A percentile compares a stretch with the other conserved stretches of the same genome.
These are phyloP conservation scores for Cataglyphis rosenhaueri DNA, from an alignment of 2,888 invertebrate genomes.

Conservation along the genomic window DNA sequence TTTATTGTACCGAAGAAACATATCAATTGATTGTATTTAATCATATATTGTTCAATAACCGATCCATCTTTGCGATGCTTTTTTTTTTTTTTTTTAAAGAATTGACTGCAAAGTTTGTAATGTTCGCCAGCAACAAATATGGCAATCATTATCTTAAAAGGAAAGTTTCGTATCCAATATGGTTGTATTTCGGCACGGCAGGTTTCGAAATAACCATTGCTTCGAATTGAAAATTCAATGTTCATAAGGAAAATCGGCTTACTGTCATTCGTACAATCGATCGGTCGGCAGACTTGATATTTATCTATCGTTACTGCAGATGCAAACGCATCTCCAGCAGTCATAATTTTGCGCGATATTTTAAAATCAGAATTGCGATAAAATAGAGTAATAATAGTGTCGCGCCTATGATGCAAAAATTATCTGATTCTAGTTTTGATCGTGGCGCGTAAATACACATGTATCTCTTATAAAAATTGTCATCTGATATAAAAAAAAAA, in stretches of 20 bases:
- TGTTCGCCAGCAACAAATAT: conserved; percentile 17
- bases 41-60: not conserved
- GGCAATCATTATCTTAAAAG: conserved; percentile 59
- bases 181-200: conserved; percentile 50
- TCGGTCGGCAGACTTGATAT: conserved; percentile 14
- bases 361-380: conserved; percentile 16
- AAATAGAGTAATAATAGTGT: conserved; percentile 4
- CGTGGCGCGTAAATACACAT: not conserved
- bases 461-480: not conserved
- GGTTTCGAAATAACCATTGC: conserved; percentile 37
- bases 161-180: conserved; percentile 75
- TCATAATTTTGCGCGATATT: conserved; percentile 6
- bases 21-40: not conserved
- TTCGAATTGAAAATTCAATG: conserved; percentile 30
- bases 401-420: not conserved
- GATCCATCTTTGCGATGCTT: not conserved
- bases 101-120: not conserved
- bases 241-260: conserved; percentile 36
- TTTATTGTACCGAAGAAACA: not conserved
- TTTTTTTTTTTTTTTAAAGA: not conserved
- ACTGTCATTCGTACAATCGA: conserved; percentile 36
- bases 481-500: not conserved
- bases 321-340: not conserved
- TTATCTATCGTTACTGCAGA: conserved; percentile 37
- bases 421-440: not conserved